Base-by-base conservation (phyloP, 2,797 vertebrate species). In the Muscicapa comitata region DNA sequence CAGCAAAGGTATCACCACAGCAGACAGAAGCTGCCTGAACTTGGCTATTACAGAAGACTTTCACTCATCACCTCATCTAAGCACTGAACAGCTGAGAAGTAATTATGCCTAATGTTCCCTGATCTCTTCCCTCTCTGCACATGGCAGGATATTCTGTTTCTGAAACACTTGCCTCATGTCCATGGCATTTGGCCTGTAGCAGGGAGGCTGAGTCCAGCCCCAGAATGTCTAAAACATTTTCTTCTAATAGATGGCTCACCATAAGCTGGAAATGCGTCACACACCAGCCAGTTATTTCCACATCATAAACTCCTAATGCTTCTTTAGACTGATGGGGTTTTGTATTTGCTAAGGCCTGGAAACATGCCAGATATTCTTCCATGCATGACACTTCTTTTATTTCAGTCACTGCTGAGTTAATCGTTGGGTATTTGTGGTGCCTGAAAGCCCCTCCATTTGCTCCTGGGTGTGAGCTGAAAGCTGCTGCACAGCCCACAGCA, bases 291-390 rank as follows among this genome's bases (percentile, higher is more conserved):
- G 94, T 98, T 97, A 97, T 97, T 98, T 98, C 97, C 96, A 97
- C 97, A 97, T 96, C 97, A 97, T 98, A 97, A 98, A 98, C 96
- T 96, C 95, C 95, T 95, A 98, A 98, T 96, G 97, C 93, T 97
- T 95, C 95, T 97, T 97, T 94, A 95, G 96, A 96, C 90, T 97
- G 96, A 97, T 95, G 79, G 96, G 72, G 66, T 86, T 98, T 96
- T 92, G 80, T 92, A 65, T 95, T 97, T 97, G 86, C 95, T 91
- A 83, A 94, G 93, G 43, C 94, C 40, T 63, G 96, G 97, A 97
- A 91, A 95, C 31, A 37, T 71, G 94, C 93, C 95, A 97, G 95
- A 86, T 79, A 92, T 90, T 92, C 86, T 83, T 92, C 92, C 87
- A 55, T 71, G 93, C 91, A 68, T 81, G 75, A n/a, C 2, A 3